phyloP scores from a whole-genome alignment of 92 coral and sea anemone species.

The Epizoanthus fatuus region DNA sequence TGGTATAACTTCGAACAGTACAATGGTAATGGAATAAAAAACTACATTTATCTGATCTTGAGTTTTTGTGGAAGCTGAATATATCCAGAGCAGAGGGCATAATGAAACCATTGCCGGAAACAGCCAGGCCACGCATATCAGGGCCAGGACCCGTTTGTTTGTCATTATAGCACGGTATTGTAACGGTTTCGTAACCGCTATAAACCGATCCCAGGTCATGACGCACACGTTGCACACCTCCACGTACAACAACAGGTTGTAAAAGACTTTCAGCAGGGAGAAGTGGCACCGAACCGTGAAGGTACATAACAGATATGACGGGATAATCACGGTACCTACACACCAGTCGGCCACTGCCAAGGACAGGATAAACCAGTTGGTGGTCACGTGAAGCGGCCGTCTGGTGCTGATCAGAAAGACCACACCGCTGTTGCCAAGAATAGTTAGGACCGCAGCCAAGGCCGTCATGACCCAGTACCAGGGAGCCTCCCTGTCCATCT shows the following conservation, averaged over 20 bases:
- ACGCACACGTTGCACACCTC: slow-evolving; percentile 76
- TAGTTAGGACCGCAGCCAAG: slow-evolving; percentile 64
- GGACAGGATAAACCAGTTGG: slow-evolving; percentile 85
- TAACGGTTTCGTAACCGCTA: slow-evolving; percentile 79
- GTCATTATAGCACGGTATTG: slow-evolving; percentile 71
- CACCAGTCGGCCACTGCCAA: slow-evolving; percentile 83
- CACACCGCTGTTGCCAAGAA: slow-evolving; percentile 83
- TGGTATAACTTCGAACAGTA: slow-evolving; percentile 58
- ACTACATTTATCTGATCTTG: slow-evolving; percentile 20
- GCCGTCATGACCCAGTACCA: slow-evolving; percentile 76
- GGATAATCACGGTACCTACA: slow-evolving; percentile 80
- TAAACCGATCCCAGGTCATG: slow-evolving; percentile 77
- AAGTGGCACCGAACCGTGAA: slow-evolving; percentile 50
- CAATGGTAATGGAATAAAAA: slow-evolving; percentile 45
- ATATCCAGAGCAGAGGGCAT: slow-evolving; percentile 70
- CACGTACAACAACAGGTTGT: slow-evolving; percentile 76
- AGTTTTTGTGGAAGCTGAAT: slow-evolving; percentile 2
- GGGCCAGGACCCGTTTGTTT: slow-evolving; percentile 32
- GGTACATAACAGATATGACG: slow-evolving; percentile 71
- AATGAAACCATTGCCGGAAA: slow-evolving; percentile 60
- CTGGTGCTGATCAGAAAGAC: slow-evolving; percentile 62
- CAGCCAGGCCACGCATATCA: slow-evolving; percentile 67
- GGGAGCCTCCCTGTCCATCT: not conserved
- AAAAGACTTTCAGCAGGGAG: slow-evolving; percentile 63
- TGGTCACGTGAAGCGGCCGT: slow-evolving; percentile 65